These are phyloP conservation scores for Cydia fagiglandana DNA, from an alignment of 1,140 invertebrate species.

Conservation along the genomic window DNA sequence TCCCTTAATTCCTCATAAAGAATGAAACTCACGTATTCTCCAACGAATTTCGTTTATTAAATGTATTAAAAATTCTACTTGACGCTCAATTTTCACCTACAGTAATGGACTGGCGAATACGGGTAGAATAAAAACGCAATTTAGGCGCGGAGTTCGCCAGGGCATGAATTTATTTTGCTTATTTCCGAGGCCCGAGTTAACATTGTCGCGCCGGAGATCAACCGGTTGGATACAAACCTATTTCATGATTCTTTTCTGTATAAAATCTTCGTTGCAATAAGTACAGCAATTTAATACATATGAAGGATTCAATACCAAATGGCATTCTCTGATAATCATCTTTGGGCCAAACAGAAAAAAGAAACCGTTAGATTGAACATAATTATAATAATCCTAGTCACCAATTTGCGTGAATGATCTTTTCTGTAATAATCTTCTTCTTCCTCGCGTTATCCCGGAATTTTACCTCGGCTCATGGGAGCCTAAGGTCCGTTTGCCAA, in stretches of 20 bases:
- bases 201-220: constrained; percentile 14
- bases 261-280: too few species aligned
- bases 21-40: constrained; percentile 22
- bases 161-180: constrained; percentile 31
- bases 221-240: background rate
- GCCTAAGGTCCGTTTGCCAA: too few species aligned
- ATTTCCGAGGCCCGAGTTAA: constrained; percentile 11
- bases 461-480: too few species aligned
- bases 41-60: constrained; percentile 7
- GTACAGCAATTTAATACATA: too few species aligned
- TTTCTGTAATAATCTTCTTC: too few species aligned
- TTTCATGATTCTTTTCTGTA: background rate
- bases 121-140: constrained; percentile 30
- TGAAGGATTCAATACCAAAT: background rate
- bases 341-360: too few species aligned
- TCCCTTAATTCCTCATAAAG: constrained; percentile 23
- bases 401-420: too few species aligned
- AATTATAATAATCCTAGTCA: too few species aligned
- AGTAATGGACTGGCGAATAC: constrained; percentile 25
- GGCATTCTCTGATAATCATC: too few species aligned
- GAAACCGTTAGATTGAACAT: too few species aligned
- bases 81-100: constrained; percentile 29
- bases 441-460: too few species aligned
- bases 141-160: constrained; percentile 5
- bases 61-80: constrained; percentile 31